Base-by-base conservation (phyloP, 2,113 vertebrate genomes). In the Hemibagrus wyckioides region DNA sequence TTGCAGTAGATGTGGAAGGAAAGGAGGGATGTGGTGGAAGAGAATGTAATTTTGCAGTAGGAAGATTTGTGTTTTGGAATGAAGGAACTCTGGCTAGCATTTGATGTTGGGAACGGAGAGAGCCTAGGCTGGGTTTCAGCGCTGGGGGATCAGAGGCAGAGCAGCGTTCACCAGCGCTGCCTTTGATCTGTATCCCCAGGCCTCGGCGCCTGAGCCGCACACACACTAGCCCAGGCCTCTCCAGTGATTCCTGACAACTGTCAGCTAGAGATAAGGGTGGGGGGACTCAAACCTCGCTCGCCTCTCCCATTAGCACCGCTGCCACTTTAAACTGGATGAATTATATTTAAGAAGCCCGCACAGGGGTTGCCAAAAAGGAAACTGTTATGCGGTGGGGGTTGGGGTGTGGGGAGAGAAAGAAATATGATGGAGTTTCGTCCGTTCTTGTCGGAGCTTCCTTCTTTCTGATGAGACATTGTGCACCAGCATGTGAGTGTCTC, bases 111-210 rank as follows among this genome's bases (percentile, higher is more conserved):
- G 92, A 90, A 93, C 93, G 90, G 94, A 94, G 95, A 93, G 39
- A 82, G 89, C 82, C 94, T 93, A 93, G 93, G 93, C 94, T 93
- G 93, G 94, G 91, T 94, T 91, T 95, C 92, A 94, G 36, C 90
- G 90, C 96, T 93, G 94, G 95, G 96, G 96, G 96, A 97, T 97
- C 96, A 97, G 96, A 96, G 96, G 94, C 95, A 95, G 96, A 96
- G 96, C 93, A 92, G 95, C 92, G 94, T 95, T 96, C 93, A 92
- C 95, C 91, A 94, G 92, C 96, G 92, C 95, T 95, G 94, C 96
- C 98, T 99, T 99, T 99, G 98, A 99, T 99, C 97, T 97, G 95
- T 97, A 97, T 97, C 98, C 98, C 94, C 96, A 96, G 98, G 98
- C 97, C 96, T 95, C 95, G 96, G 97, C 96, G 97, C 96, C 96